Base-by-base conservation (phyloP, 1,140 invertebrate genomes). In the Pteromalus puparum region DNA sequence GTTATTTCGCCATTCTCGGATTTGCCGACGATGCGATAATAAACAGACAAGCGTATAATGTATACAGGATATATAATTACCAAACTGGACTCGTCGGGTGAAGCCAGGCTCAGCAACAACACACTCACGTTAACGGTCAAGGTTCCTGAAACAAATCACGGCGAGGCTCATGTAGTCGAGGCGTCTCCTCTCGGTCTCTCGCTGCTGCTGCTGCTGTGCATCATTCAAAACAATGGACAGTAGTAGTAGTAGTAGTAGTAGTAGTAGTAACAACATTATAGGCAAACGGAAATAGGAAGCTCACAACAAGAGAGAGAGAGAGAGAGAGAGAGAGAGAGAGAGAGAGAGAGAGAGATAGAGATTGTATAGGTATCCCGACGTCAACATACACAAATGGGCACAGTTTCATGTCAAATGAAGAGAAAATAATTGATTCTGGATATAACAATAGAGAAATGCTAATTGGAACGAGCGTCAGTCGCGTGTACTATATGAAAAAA, bases 31-130 rank as follows among this genome's bases (percentile, higher is more conserved):
- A 38, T 7, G 38, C 6, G 0, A 42, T 42, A 42, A 42, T 34
- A 34, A 2, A 34, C 5, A 34, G 2, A 34, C 5, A 34, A 2
- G 6, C 5, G 6, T 34, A 34, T 34, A 34, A 42, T 12, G 10
- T 9, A 42, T 42, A 72, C 30, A 15, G 30, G 46, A 5, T n/a
- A 13, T 42, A 74, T 85, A 95, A 95, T 97, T 95, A 98, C 97
- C 95, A 98, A 94, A 94, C 97, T 98, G 89, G 97, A 98, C 94
- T 98, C 97, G 93, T 98, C 97, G 77, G 97, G 97, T 85, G 97
- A 98, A 89, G 97, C 97, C 92, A 98, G 95, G 93, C 97, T 98
- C 91, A 98, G 95, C 88, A 98, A 95, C 91, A 98, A 94, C 86
- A 98, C 97, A 93, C 97, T 98, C 90, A 98, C 97, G 93, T 98